Percentiles rank a stretch among this genome's conserved stretches.
These are phyloP conservation scores for Pardosa pseudoannulata DNA, from an alignment of 2,888 invertebrate genomes.

Conservation along the genomic window DNA sequence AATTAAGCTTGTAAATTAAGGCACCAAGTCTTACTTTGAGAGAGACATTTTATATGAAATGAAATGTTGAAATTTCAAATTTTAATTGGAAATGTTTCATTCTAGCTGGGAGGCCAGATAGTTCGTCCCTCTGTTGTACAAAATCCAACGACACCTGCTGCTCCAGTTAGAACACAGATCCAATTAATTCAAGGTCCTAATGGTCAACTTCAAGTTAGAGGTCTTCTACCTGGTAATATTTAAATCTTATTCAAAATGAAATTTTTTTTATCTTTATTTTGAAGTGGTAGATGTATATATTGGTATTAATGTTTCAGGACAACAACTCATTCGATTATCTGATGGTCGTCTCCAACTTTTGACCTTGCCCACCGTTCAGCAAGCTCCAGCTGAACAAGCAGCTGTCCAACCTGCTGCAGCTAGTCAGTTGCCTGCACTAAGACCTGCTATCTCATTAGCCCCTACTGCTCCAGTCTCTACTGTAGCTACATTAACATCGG, in stretches of 20 bases:
- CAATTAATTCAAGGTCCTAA: slow-evolving; percentile 93
- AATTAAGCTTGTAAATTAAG: too few relatives aligned
- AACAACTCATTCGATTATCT: slow-evolving; percentile 93
- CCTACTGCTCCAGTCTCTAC: slow-evolving; percentile 66
- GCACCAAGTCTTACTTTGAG: too few relatives aligned
- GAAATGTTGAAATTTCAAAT: too few relatives aligned
- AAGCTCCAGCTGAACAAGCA: slow-evolving; percentile 48
- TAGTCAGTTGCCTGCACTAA: slow-evolving; percentile 65
- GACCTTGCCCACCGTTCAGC: slow-evolving; percentile 72
- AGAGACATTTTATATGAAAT: too few relatives aligned
- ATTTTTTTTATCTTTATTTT: too few relatives aligned
- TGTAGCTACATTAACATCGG: slow-evolving; percentile 73
- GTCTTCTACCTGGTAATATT: slow-evolving; percentile 87
- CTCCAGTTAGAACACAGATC: slow-evolving; percentile 81
- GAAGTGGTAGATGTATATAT: too few relatives aligned
- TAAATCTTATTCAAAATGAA: too few relatives aligned
- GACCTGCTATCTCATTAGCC: slow-evolving; percentile 63
- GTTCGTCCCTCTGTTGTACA: slow-evolving; percentile 73
- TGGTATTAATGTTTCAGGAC: too few relatives aligned
- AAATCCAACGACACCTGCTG: slow-evolving; percentile 60
- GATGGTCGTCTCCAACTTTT: slow-evolving; percentile 90
- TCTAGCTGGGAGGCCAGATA: slow-evolving; percentile 67
- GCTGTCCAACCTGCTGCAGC: slow-evolving; percentile 27
- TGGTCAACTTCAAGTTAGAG: slow-evolving; percentile 93
- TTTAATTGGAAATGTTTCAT: too few relatives aligned